These are phyloP conservation scores for Druceiella hillmani DNA, from an alignment of 2,888 invertebrate species.

Conservation along the genomic window DNA sequence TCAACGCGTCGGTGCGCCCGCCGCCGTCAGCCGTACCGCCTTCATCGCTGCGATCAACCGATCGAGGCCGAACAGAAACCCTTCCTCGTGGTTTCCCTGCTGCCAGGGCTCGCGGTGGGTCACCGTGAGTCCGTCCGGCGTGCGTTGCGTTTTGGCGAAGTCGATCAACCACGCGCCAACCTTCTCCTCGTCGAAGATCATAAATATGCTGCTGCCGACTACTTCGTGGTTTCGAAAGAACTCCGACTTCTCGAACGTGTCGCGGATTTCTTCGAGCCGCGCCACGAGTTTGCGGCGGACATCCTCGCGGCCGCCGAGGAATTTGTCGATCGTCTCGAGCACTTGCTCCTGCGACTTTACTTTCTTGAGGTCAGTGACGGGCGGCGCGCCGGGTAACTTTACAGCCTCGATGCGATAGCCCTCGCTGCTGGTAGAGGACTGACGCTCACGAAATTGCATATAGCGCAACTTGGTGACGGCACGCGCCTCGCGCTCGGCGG, in stretches of 20 bases:
- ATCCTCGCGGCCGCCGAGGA: conserved; percentile 61
- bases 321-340: conserved; percentile 64
- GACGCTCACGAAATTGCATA: conserved; percentile 92
- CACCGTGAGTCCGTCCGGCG: conserved; percentile 64
- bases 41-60: conserved; percentile 71
- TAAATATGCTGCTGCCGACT: conserved; percentile 88
- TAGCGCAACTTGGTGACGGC: conserved; percentile 95
- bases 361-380: conserved; percentile 83
- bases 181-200: conserved; percentile 84
- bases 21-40: conserved; percentile 32
- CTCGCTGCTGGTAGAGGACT: conserved; percentile 86
- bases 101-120: conserved; percentile 80
- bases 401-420: conserved; percentile 97
- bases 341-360: conserved; percentile 76
- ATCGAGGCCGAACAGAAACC: conserved; percentile 88
- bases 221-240: conserved; percentile 89
- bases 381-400: conserved; percentile 76
- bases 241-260: conserved; percentile 74
- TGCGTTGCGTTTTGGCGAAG: conserved; percentile 85
- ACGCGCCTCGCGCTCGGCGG: conserved; percentile 70
- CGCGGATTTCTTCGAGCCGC: conserved; percentile 71
- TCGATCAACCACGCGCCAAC: conserved; percentile 96
- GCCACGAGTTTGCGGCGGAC: conserved; percentile 64
- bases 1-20: conserved; percentile 17
- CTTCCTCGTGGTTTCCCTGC: conserved; percentile 96